Conservation (phyloP, 2,113 vertebrate species). For the Muntiacus reevesi region DNA sequence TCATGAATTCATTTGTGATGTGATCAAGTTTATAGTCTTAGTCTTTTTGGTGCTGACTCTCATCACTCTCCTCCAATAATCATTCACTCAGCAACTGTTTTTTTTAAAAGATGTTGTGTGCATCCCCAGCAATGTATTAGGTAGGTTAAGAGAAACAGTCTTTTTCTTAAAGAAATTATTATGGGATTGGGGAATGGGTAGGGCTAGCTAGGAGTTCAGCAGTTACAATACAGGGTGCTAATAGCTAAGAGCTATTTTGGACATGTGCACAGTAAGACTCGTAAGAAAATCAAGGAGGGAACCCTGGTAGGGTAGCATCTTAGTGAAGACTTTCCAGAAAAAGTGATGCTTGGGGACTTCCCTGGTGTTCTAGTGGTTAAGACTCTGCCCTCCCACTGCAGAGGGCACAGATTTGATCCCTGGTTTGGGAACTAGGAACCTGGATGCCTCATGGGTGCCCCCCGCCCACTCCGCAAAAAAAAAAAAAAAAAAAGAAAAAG, state of each 20-base stretch:
- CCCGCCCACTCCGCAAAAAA: accelerated
- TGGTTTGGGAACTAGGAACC: not conserved
- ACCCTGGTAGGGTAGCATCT: not conserved
- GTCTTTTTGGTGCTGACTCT: not conserved
- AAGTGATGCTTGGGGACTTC: not conserved
- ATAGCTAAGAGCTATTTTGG: not conserved
- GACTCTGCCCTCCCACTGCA: not conserved
- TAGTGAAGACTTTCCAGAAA: not conserved
- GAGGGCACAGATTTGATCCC: not conserved
- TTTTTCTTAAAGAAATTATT: constrained; percentile 4
- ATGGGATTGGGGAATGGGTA: not conserved
- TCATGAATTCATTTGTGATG: not conserved
- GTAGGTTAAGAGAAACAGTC: not conserved
- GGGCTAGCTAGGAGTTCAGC: not conserved
- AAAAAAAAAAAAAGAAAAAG: not conserved
- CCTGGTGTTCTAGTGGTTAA: not conserved
- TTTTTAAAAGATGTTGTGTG: not conserved
- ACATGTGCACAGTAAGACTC: not conserved
- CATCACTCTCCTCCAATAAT: not conserved
- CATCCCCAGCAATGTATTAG: not conserved
- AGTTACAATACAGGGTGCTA: not conserved
- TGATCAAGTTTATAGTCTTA: not conserved
- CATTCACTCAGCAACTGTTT: not conserved
- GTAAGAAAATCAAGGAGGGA: not conserved
- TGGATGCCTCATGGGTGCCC: not conserved